These are phyloP conservation scores for Brachypodius melanocephalos DNA, from an alignment of 2,113 vertebrate genomes.

Conservation along the genomic window DNA sequence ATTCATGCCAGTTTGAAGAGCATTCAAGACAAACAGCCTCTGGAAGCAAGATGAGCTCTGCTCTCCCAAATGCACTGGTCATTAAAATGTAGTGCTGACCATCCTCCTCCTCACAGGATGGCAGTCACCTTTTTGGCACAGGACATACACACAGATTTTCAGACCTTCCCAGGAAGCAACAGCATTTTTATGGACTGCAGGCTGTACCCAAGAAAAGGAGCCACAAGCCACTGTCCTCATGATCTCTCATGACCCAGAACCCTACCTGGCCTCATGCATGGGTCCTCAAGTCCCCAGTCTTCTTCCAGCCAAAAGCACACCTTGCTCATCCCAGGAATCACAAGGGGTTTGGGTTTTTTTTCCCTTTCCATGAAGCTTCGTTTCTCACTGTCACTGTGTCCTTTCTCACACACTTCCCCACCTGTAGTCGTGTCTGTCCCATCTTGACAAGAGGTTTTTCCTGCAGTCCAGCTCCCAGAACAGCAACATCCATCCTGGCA, in stretches of 20 bases:
- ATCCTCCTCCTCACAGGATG: background rate
- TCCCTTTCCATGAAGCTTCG: background rate
- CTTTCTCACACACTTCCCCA: background rate
- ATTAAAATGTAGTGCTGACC: background rate
- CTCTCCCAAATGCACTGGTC: rapidly evolving
- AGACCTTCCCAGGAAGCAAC: background rate
- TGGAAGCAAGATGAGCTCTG: background rate
- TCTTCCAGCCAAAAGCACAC: background rate
- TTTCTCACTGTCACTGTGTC: background rate
- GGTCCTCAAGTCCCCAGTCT: background rate
- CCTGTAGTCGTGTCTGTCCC: background rate
- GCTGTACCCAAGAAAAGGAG: background rate
- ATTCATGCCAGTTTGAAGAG: background rate
- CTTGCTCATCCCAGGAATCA: background rate
- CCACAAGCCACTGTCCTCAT: background rate
- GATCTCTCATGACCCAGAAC: background rate
- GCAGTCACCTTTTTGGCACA: background rate
- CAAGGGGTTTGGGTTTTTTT: background rate
- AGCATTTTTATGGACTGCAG: background rate
- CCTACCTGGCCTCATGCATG: background rate
- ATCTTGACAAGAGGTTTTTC: background rate
- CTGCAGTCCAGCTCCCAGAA: background rate
- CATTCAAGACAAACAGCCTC: background rate
- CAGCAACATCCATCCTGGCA: background rate
- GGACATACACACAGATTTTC: background rate